These are phyloP conservation scores for Sakesphorus luctuosus DNA, from an alignment of 2,113 vertebrate genomes.

Conservation along the genomic window DNA sequence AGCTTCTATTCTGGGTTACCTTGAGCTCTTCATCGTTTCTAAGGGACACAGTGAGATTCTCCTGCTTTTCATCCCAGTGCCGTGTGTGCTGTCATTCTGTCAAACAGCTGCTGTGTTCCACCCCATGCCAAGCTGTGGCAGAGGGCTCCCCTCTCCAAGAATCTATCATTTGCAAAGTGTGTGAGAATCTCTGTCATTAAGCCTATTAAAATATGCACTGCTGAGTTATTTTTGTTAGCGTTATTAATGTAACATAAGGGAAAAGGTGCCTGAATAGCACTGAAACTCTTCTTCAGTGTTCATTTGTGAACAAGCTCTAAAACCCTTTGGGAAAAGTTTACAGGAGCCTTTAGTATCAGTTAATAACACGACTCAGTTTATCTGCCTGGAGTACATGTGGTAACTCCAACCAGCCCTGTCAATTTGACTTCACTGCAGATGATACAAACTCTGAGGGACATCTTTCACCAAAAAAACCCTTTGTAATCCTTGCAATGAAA, in stretches of 20 bases:
- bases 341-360: neutral
- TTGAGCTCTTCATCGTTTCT: neutral
- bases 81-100: neutral
- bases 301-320: neutral
- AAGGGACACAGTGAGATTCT: neutral
- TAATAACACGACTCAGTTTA: neutral
- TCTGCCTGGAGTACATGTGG: neutral
- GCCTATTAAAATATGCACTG: neutral
- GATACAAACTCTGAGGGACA: neutral
- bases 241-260: neutral
- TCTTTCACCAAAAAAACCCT: neutral
- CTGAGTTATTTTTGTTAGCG: neutral
- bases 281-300: neutral
- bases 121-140: neutral
- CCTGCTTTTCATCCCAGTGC: neutral
- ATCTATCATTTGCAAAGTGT: neutral
- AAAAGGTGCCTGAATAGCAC: neutral
- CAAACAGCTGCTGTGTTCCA: neutral
- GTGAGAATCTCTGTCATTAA: neutral
- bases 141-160: neutral
- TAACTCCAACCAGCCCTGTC: neutral
- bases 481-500: neutral
- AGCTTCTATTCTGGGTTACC: neutral
- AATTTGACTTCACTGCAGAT: neutral
- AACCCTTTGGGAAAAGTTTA: neutral